These are phyloP conservation scores for Scatophagus argus DNA, from an alignment of 2,113 vertebrate species.

Conservation along the genomic window DNA sequence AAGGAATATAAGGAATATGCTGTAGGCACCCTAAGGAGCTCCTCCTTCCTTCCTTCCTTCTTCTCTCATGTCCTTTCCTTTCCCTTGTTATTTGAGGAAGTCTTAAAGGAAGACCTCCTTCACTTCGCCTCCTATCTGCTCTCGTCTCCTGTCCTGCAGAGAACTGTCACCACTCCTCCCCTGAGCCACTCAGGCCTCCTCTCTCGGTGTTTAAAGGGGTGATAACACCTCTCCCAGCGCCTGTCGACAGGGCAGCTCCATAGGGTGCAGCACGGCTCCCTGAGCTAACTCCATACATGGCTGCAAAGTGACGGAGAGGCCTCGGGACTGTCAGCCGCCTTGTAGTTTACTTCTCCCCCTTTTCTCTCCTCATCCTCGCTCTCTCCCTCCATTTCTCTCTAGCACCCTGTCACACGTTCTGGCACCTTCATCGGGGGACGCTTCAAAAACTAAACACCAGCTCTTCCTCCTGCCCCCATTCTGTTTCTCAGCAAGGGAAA, in stretches of 20 bases:
- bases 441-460: slow-evolving; percentile 62
- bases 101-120: slow-evolving; percentile 60
- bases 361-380: slow-evolving; percentile 46
- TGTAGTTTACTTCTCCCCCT: slow-evolving; percentile 61
- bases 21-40: no score
- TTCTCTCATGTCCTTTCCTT: neutral
- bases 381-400: slow-evolving; percentile 33
- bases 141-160: slow-evolving; percentile 65
- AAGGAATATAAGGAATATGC: neutral
- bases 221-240: slow-evolving; percentile 70
- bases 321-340: slow-evolving; percentile 61
- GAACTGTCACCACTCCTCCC: slow-evolving; percentile 72
- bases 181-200: slow-evolving; percentile 63
- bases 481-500: slow-evolving; percentile 1
- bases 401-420: slow-evolving; percentile 63
- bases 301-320: slow-evolving; percentile 71
- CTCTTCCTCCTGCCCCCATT: slow-evolving; percentile 11
- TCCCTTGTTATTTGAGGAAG: slow-evolving; percentile 39
- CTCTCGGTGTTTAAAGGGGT: slow-evolving; percentile 66
- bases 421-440: slow-evolving; percentile 65
- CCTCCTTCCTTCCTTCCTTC: no score
- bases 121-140: slow-evolving; percentile 59
- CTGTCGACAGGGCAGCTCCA: slow-evolving; percentile 52
- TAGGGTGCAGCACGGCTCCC: slow-evolving; percentile 45
- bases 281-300: slow-evolving; percentile 35